Evolutionary conservation across 2,888 invertebrate species (phyloP), one percentile per base, ranked within the genome.

Genomic region (Phania funesta): DNA sequence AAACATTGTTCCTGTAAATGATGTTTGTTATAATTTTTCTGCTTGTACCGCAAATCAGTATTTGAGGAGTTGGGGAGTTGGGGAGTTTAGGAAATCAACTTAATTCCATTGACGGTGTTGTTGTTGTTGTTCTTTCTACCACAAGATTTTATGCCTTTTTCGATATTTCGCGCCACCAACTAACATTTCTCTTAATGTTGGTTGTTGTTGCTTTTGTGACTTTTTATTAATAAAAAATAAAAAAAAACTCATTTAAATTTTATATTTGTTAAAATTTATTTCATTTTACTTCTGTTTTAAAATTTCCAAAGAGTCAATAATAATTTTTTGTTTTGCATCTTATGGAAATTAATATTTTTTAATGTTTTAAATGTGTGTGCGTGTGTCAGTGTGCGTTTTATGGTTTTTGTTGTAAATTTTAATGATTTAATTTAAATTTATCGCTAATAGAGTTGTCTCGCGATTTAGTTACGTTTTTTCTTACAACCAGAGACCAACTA

Each of bases 1-100:
- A n/a, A n/a, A n/a, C n/a, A n/a, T n/a, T n/a, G n/a, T n/a, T n/a
- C n/a, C n/a, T n/a, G n/a, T n/a, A n/a, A n/a, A n/a, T n/a, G n/a
- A 2, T 9, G 35, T 38, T n/a, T 38, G 9, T 5, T 24, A 58
- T 13, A 62, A 68, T 80, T 80, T 74, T n/a, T n/a, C n/a, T n/a
- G n/a, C n/a, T n/a, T 71, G 29, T 68, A 60, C 58, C 35, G 78
- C 77, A 65, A 71, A 77, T 74, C 70, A 78, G 78, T 38, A 74
- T 82, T 82, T 77, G 65, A 81, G 74, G 77, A 82, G 82, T 82
- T 78, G n/a, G n/a, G n/a, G n/a, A n/a, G n/a, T n/a, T n/a, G n/a
- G n/a, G n/a, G n/a, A n/a, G n/a, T n/a, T n/a, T n/a, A n/a, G n/a
- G 60, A 70, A 74, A 75, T 70, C 74, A 56, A 78, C 70, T 78